Percentiles rank a stretch among this genome's conserved stretches.
These are phyloP conservation scores for Leptatherina wallacei DNA, from an alignment of 2,797 vertebrate genomes.

Conservation along the genomic window DNA sequence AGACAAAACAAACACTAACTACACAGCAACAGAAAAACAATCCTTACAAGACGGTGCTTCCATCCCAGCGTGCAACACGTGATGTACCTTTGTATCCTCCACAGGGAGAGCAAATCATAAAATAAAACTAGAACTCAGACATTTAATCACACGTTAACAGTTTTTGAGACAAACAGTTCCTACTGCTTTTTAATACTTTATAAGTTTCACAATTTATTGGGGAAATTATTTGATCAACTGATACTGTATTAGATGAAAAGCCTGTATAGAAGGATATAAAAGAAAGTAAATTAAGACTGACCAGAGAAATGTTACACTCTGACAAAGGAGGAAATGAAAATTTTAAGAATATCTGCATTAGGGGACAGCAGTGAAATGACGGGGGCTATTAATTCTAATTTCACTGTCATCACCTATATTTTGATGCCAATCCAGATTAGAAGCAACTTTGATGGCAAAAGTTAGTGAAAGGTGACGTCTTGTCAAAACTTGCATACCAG, in stretches of 20 bases:
- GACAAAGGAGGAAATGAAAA: constrained; percentile 37
- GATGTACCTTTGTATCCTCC: background rate
- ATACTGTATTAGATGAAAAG: background rate
- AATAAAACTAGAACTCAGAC: background rate
- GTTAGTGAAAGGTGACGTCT: constrained; percentile 71
- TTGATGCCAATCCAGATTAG: constrained; percentile 62
- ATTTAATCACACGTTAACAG: background rate
- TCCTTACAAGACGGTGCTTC: background rate
- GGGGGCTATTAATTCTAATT: constrained; percentile 43
- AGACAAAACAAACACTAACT: background rate
- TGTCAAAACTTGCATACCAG: constrained; percentile 70
- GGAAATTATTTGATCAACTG: background rate
- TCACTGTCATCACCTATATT: constrained; percentile 51
- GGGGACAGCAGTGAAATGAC: constrained; percentile 31
- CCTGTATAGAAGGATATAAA: background rate
- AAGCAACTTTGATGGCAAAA: constrained; percentile 36
- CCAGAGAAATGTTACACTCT: constrained; percentile 10
- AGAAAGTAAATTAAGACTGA: background rate
- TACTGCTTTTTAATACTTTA: background rate
- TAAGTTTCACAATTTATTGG: background rate
- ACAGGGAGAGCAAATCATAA: background rate
- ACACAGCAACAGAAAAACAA: background rate
- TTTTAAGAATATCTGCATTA: constrained; percentile 28
- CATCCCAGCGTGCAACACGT: background rate
- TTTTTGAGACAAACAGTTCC: background rate